Percentiles rank a stretch among this genome's conserved stretches.
Conservation (phyloP, 2,113 vertebrate genomes). For the Junco hyemalis region DNA sequence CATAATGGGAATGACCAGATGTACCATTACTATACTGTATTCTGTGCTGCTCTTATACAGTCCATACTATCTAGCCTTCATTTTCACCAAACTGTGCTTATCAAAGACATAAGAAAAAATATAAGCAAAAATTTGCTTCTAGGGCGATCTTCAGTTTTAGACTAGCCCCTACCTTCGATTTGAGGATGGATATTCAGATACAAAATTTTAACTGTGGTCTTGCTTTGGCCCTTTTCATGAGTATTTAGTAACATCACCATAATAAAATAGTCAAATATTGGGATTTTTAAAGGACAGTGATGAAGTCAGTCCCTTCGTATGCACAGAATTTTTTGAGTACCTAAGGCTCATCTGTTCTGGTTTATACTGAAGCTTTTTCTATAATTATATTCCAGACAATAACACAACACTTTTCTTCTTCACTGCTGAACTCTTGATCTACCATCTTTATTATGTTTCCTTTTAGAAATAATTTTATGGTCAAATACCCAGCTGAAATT, state of each 20-base stretch:
- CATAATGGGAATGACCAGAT: background rate
- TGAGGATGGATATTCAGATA: background rate
- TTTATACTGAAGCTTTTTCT: background rate
- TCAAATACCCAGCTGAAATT: slow-evolving; percentile 56
- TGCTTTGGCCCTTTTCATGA: background rate
- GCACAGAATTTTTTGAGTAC: background rate
- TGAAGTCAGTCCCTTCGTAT: background rate
- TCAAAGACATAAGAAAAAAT: background rate
- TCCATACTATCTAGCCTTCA: background rate
- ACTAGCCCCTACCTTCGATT: background rate
- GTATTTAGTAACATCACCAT: rapidly evolving
- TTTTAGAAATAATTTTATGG: slow-evolving; percentile 62
- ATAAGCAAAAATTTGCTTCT: background rate
- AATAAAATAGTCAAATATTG: background rate
- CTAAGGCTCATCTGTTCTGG: background rate
- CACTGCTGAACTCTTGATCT: slow-evolving; percentile 48
- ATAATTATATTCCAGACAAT: slow-evolving; percentile 31
- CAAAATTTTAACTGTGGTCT: background rate
- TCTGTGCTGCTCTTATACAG: background rate
- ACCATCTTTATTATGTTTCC: background rate
- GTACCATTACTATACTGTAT: background rate
- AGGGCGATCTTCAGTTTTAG: background rate
- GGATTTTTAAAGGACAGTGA: background rate
- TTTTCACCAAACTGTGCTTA: background rate
- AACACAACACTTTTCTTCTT: slow-evolving; percentile 32